Evolutionary conservation across 2,113 vertebrate species (phyloP), one percentile per base, ranked within the genome.

Genomic region (Sceloporus tristichus): DNA sequence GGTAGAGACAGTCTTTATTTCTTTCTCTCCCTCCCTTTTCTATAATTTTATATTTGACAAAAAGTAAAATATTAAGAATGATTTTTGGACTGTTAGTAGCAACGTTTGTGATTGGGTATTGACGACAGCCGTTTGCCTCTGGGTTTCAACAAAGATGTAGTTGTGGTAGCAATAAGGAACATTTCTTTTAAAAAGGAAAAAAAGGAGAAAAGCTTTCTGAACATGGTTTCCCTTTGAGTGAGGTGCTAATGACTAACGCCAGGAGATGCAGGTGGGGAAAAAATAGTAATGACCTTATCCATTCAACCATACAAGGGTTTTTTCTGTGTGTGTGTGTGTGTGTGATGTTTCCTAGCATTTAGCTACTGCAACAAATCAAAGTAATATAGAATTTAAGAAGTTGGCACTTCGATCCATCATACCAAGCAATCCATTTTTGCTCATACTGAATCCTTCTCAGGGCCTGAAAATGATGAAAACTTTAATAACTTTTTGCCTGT

Each of bases 321-420:
- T 65, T 62, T 18, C 18, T 54, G 13, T n/a, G 16, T 34, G n/a
- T 11, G 8, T 9, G 3, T 18, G 79, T 21, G 68, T 25, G 11
- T 71, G 68, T 9, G 25, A 38, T 25, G 56, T 19, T 88, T 89
- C 68, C 34, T 48, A 91, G 78, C 79, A 86, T 71, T 53, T 94
- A 75, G 85, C 89, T 88, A 54, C 25, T 76, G n/a, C 84, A 92
- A 54, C 93, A 90, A 93, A 92, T 86, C 78, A 27, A 94, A 90
- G 82, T 59, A 89, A 84, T 78, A 14, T 40, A 75, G 2, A 48
- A 19, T 94, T 94, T 65, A n/a, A 82, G 59, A 93, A 92, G 42
- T 86, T 84, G 34, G 42, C 18, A 16, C 75, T 81, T 21, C 80
- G 88, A 74, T 74, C 79, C 86, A 53, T 91, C 25, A 1, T 48